Percentiles rank a stretch among this genome's conserved stretches.
phyloP scores from a whole-genome alignment of 2,113 vertebrate genomes.

The Sceloporus undulatus region DNA sequence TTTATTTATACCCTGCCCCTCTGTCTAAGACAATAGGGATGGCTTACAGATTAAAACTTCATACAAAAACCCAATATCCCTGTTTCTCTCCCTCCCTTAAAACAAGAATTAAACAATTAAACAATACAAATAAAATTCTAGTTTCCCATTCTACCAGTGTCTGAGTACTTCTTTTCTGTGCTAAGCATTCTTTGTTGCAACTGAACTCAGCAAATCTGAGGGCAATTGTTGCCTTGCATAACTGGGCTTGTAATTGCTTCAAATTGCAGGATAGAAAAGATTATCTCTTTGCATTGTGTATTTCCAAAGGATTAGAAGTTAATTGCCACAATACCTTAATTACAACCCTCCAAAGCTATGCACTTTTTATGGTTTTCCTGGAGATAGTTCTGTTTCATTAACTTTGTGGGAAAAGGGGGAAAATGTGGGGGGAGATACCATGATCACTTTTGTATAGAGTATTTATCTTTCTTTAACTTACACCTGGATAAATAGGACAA shows the following conservation, averaged over 20 bases:
- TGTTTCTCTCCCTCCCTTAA: too few relatives aligned
- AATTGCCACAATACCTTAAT: constrained; percentile 41
- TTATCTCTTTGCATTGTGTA: constrained; percentile 40
- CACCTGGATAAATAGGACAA: constrained; percentile 40
- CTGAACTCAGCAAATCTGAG: constrained; percentile 24
- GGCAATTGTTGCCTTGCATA: constrained; percentile 29
- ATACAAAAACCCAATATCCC: too few relatives aligned
- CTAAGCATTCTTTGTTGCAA: neutral
- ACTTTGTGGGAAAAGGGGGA: constrained; percentile 11
- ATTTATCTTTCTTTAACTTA: constrained; percentile 5
- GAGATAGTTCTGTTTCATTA: constrained; percentile 22
- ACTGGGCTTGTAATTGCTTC: constrained; percentile 39
- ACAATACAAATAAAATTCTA: too few relatives aligned
- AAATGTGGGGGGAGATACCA: neutral
- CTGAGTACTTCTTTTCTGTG: neutral
- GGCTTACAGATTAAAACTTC: too few relatives aligned
- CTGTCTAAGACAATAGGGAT: too few relatives aligned
- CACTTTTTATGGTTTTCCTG: constrained; percentile 45
- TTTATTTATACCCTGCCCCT: too few relatives aligned
- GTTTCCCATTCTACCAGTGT: neutral
- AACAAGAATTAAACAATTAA: too few relatives aligned
- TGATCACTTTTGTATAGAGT: constrained; percentile 40
- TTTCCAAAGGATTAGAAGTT: constrained; percentile 41
- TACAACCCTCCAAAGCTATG: constrained; percentile 29
- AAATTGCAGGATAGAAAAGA: constrained; percentile 35